Base-by-base conservation (phyloP, 2,888 invertebrate species). In the Hermaeophaga mercurialis region DNA sequence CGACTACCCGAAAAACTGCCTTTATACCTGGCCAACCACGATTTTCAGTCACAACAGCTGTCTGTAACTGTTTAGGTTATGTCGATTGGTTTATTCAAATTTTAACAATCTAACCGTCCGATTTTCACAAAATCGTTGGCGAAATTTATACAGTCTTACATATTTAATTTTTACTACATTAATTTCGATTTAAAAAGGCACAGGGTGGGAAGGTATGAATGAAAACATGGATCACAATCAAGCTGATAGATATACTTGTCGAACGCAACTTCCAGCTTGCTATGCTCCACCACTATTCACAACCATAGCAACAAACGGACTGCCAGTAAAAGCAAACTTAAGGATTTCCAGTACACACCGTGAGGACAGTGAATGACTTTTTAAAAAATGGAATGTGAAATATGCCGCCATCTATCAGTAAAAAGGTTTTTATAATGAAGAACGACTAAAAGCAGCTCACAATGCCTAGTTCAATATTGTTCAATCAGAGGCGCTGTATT, bases 171-270 rank as follows among this genome's bases (percentile, higher is more conserved):
- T 56, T 58, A 53, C 50, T 58, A 55, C 48, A 50, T 52, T 53
- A 60, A 62, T 62, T 56, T 57, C 57, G 56, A 44, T 52, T 52
- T 39, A 58, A 46, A 48, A 63, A 56, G 52, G 48, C 56, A 65
- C 61, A 26, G 39, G 28, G 26, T 65, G 64, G 66, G 53, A 54
- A 63, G 58, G 58, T 61, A 63, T 56, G 52, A 45, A 58, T 57
- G 61, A 64, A 61, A 65, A 68, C 65, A 66, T 64, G 63, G 68
- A 70, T 73, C 75, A 74, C 71, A 75, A 70, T 74, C 75, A 75
- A 75, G 75, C 73, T 71, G 64, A 58, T 38, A 58, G 62, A 66
- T 56, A 64, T 64, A 62, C 63, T 63, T 60, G 65, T 64, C 67
- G 64, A 56, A 62, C 71, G 73, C 22, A 22, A 6, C 8, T 39